Base-by-base conservation (phyloP, 2,888 invertebrate genomes). In the Ypsolopha sequella region DNA sequence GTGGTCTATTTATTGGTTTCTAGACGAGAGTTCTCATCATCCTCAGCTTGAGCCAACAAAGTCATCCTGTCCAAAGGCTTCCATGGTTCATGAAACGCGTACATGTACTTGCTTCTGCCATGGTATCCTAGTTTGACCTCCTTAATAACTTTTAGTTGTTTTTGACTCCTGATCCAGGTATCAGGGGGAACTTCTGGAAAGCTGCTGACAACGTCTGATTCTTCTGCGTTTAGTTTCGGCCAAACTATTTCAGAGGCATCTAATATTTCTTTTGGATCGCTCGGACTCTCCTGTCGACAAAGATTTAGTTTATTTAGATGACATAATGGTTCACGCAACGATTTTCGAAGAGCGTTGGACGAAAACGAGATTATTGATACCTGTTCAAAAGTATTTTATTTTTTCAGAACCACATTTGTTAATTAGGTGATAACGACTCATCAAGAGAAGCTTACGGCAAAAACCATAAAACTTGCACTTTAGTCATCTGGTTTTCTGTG, bases 21-120 rank as follows among this genome's bases (percentile, higher is more conserved):
- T 2, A 24, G 24, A 24, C 2, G 24, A 3, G 39, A 39, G 11
- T 10, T 36, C 34, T 77, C 77, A 7, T 74, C 68, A 35, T 68
- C 71, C 54, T 80, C 84, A 0, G 82, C 84, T 51, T 75, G 61
- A n/a, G 74, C 69, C 24, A 85, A 59, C 39, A 85, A 57, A 0
- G 70, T 52, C 41, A 79, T 51, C 41, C 85, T 68, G 59, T 85
- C 82, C 35, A 82, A 54, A 0, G 85, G 85, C 43, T 67, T 76
- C 84, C 85, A 85, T 0, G 85, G 85, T 56, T 84, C 84, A 47
- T 85, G 84, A 57, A 85, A 85, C 0, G 85, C 85, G 54, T 72
- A 82, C 54, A 79, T 84, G 54, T 74, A 81, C 56, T 80, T 85
- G 47, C 53, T 70, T 41, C 57, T 70, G 0, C 85, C 85, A 49